A percentile compares a stretch with the other conserved stretches of the same genome.
phyloP scores from a whole-genome alignment of 1,140 invertebrate species.

The Zaprionus camerounensis region DNA sequence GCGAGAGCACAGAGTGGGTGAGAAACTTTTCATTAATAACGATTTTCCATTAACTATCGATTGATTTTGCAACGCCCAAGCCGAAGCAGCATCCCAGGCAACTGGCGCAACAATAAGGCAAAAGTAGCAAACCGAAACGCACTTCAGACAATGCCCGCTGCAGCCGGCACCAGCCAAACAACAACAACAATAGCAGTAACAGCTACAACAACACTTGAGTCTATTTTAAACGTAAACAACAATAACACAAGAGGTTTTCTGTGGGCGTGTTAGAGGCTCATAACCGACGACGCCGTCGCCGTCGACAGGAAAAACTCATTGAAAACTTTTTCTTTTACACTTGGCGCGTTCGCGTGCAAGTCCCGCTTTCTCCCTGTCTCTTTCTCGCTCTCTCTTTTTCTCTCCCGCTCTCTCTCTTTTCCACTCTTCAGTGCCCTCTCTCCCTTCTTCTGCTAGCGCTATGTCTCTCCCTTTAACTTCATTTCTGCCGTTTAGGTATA shows the following conservation, averaged over 20 bases:
- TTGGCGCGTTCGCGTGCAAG: slow-evolving; percentile 68
- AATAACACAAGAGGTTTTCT: slow-evolving; percentile 58
- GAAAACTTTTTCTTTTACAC: slow-evolving; percentile 83
- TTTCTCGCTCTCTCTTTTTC: background rate
- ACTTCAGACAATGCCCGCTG: slow-evolving; percentile 79
- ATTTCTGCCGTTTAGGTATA: slow-evolving; percentile 44
- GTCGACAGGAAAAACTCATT: slow-evolving; percentile 83
- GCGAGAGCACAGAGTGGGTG: slow-evolving; percentile 36
- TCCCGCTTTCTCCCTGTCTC: slow-evolving; percentile 19
- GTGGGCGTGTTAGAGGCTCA: slow-evolving; percentile 54
- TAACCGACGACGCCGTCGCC: slow-evolving; percentile 65
- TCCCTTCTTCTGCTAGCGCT: background rate
- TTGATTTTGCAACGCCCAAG: slow-evolving; percentile 79
- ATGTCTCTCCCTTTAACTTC: background rate
- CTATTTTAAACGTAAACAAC: slow-evolving; percentile 81
- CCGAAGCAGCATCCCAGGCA: slow-evolving; percentile 56
- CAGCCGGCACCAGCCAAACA: slow-evolving; percentile 51
- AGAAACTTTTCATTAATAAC: slow-evolving; percentile 84
- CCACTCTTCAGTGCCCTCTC: background rate
- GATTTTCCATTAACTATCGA: slow-evolving; percentile 84
- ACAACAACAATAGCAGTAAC: slow-evolving; percentile 38
- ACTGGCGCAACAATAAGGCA: slow-evolving; percentile 50
- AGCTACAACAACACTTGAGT: slow-evolving; percentile 71
- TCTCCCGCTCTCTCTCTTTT: background rate
- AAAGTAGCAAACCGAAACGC: slow-evolving; percentile 72